A percentile compares a stretch with the other conserved stretches of the same genome.
These are phyloP conservation scores for Hydrozoanthus tunicans DNA, from an alignment of 64 coral and sea anemone genomes.

Conservation along the genomic window DNA sequence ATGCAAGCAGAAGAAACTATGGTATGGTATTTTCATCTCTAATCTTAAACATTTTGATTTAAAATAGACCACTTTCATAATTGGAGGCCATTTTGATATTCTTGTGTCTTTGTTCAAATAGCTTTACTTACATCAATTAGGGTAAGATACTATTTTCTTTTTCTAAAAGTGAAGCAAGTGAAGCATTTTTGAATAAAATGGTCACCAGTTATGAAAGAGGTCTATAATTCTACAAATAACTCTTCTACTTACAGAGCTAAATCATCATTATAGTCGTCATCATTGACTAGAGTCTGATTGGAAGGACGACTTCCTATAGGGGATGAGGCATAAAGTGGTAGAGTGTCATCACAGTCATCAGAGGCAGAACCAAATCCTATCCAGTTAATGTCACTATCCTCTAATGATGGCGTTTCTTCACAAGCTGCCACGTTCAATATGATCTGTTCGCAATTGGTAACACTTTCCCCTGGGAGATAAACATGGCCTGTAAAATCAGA, in stretches of 20 bases:
- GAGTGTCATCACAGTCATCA: not conserved
- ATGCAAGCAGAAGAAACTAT: conserved; percentile 27
- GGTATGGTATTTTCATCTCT: conserved; percentile 1
- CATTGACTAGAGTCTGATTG: not conserved
- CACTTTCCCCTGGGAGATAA: conserved; percentile 17
- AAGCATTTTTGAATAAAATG: conserved; percentile 2
- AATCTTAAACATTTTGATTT: not conserved
- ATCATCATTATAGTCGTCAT: not conserved
- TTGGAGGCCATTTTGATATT: conserved; percentile 1
- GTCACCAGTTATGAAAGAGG: not conserved
- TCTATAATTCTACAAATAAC: not conserved
- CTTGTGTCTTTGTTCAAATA: conserved; percentile 6
- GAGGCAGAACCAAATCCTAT: conserved; percentile 13
- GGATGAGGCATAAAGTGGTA: not conserved
- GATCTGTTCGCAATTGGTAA: not conserved
- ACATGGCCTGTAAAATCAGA: conserved; percentile 11
- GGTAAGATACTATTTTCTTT: conserved; percentile 4
- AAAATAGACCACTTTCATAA: conserved; percentile 20
- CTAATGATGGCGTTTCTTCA: conserved; percentile 12
- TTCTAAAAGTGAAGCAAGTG: not conserved
- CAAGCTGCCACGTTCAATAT: conserved; percentile 11
- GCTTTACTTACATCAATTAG: conserved; percentile 2
- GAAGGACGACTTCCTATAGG: not conserved
- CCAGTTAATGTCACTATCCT: not conserved
- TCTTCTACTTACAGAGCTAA: not conserved